phyloP scores from a whole-genome alignment of 2,797 vertebrate genomes.

The Enteromius unitaeniatus region DNA sequence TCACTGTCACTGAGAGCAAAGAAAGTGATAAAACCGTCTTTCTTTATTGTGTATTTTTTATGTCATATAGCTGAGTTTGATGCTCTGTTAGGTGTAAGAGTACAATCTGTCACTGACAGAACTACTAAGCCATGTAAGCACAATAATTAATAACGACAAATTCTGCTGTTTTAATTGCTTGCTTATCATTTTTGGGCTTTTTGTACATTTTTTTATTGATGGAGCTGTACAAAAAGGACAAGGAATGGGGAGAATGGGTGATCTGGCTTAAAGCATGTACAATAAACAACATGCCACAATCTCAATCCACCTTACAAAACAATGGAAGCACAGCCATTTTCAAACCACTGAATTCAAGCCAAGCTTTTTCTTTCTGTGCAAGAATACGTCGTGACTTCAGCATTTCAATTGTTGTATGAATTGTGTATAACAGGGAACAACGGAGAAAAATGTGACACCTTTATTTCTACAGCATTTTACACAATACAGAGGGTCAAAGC shows the following conservation, averaged over 20 bases:
- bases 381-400: background rate
- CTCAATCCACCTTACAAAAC: background rate
- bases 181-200: background rate
- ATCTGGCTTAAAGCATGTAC: background rate
- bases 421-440: background rate
- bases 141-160: background rate
- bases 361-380: background rate
- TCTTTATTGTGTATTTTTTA: background rate
- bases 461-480: background rate
- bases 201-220: background rate
- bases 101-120: constrained; percentile 33
- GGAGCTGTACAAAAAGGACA: background rate
- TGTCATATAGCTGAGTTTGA: constrained; percentile 6
- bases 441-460: background rate
- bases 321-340: background rate
- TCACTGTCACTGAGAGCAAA: background rate
- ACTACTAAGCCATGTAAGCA: background rate
- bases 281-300: background rate
- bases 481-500: background rate
- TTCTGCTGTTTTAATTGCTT: background rate
- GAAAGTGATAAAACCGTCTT: background rate
- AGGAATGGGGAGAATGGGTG: background rate
- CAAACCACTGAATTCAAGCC: too few species aligned
- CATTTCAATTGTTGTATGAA: background rate
- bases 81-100: constrained; percentile 37